Evolutionary conservation across 2,888 invertebrate genomes (phyloP).

Genomic region (Bombylius major): DNA sequence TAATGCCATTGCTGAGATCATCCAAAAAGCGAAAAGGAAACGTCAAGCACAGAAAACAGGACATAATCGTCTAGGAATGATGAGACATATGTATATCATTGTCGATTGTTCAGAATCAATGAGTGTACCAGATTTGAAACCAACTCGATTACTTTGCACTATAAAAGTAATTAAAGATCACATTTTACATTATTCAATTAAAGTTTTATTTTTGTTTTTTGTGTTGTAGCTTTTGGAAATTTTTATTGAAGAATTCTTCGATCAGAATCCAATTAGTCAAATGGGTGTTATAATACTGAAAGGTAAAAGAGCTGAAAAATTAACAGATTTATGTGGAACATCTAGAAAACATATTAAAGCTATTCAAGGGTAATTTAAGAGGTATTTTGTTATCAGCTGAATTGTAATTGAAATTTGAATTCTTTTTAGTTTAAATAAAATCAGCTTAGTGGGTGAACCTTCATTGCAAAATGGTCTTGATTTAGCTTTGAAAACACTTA

Average conservation of each 20-base stretch:
- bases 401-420: not conserved
- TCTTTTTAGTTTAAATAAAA: constrained; percentile 42
- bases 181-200: not conserved
- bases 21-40: constrained; percentile 77
- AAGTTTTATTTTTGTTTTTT: constrained; percentile 1
- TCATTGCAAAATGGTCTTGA: constrained; percentile 93
- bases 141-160: constrained; percentile 76
- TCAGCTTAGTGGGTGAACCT: constrained; percentile 62
- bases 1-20: constrained; percentile 79
- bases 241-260: constrained; percentile 94
- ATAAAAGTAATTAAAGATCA: constrained; percentile 51
- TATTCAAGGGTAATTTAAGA: constrained; percentile 39
- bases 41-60: constrained; percentile 56
- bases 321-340: constrained; percentile 83
- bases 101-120: constrained; percentile 91
- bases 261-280: constrained; percentile 97
- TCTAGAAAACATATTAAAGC: constrained; percentile 65
- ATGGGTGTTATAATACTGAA: constrained; percentile 82
- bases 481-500: constrained; percentile 69
- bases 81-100: constrained; percentile 87
- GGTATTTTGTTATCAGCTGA: no score
- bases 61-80: constrained; percentile 90
- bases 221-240: constrained; percentile 66
- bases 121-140: constrained; percentile 90
- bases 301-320: constrained; percentile 87